Evolutionary conservation across 2,113 vertebrate genomes (phyloP).

Genomic region (Rostratula benghalensis): DNA sequence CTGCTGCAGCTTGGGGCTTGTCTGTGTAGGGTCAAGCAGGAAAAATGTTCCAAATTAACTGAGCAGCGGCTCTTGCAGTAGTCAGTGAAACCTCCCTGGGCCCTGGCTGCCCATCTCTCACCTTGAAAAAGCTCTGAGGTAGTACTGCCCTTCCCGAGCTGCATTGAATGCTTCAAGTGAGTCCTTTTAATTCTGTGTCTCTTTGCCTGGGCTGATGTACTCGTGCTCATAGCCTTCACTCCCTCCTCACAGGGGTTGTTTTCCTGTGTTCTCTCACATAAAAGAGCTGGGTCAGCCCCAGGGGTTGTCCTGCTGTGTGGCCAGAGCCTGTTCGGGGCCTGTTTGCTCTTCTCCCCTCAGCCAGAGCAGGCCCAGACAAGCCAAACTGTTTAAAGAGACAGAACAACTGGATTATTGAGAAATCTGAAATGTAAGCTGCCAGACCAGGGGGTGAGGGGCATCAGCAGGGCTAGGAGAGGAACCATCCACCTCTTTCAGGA

Average conservation of each 20-base stretch:
- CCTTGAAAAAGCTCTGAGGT: neutral
- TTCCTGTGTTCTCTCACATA: fast-evolving
- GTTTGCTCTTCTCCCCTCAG: neutral
- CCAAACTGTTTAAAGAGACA: neutral
- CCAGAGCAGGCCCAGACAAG: neutral
- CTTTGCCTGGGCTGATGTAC: neutral
- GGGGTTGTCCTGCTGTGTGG: neutral
- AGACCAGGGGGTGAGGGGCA: neutral
- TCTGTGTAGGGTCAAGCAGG: neutral
- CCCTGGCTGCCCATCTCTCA: neutral
- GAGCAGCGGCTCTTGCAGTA: neutral
- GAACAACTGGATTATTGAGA: neutral
- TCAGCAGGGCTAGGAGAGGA: neutral
- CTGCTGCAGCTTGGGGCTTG: neutral
- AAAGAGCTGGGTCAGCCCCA: neutral
- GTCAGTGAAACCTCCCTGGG: neutral
- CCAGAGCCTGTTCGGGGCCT: neutral
- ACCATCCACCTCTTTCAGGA: neutral
- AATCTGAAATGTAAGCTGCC: neutral
- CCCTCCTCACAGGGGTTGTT: neutral
- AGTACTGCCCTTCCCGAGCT: neutral
- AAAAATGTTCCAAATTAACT: neutral
- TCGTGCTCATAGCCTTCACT: neutral
- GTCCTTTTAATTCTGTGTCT: neutral
- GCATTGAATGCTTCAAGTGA: neutral